These are phyloP conservation scores for Clarias macrocephalus DNA, from an alignment of 2,113 vertebrate species.

Conservation along the genomic window DNA sequence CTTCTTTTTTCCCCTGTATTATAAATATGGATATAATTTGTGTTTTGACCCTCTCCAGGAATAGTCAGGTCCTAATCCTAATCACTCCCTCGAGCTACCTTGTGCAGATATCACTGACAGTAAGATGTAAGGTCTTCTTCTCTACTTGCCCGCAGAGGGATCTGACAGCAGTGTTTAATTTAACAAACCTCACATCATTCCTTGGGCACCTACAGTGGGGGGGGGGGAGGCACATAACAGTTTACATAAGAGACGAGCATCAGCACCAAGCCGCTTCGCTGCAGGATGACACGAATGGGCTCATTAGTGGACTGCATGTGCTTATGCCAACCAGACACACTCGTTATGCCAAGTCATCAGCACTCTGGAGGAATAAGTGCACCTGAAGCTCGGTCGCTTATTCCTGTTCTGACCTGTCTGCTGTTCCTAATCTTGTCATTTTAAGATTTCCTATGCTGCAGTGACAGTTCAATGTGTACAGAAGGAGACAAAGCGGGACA, in stretches of 20 bases:
- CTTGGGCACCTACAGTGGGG: neutral
- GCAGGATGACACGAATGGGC: slow-evolving; percentile 35
- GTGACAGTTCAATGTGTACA: slow-evolving; percentile 17
- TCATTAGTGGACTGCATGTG: slow-evolving; percentile 41
- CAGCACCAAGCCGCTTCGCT: slow-evolving; percentile 27
- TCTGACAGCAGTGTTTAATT: slow-evolving; percentile 28
- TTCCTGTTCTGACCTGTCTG: slow-evolving; percentile 42
- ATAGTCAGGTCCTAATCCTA: neutral
- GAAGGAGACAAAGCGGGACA: slow-evolving; percentile 23
- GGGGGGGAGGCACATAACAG: neutral
- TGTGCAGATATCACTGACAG: neutral
- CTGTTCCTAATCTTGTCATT: slow-evolving; percentile 18
- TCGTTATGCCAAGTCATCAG: slow-evolving; percentile 55
- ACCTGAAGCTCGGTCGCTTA: slow-evolving; percentile 20
- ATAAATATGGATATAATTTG: neutral
- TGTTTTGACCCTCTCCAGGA: neutral
- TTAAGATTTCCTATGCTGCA: slow-evolving; percentile 9
- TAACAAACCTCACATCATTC: neutral
- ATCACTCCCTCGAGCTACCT: neutral
- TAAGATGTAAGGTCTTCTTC: neutral
- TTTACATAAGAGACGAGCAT: slow-evolving; percentile 38
- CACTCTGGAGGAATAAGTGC: slow-evolving; percentile 35
- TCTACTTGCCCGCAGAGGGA: neutral
- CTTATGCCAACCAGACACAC: slow-evolving; percentile 14
- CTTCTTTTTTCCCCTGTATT: neutral